Evolutionary conservation across 2,797 vertebrate species (phyloP).

Genomic region (Spheniscus humboldti): DNA sequence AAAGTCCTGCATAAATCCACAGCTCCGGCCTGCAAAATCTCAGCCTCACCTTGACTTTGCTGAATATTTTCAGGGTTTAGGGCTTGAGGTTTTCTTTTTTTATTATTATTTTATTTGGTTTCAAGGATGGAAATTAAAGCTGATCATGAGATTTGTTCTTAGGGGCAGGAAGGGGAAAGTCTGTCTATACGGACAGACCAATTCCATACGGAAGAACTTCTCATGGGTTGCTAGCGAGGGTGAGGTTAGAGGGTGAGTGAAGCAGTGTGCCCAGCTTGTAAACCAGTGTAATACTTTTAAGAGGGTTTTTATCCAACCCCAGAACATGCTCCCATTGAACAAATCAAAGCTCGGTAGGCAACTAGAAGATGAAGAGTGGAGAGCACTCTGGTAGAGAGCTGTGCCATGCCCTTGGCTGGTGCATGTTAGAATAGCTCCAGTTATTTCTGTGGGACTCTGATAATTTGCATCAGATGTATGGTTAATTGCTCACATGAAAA

Average conservation of each 20-base stretch:
- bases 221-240: not conserved
- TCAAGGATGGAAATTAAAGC: not conserved
- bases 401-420: not conserved
- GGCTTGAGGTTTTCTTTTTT: not conserved
- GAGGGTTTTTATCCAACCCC: not conserved
- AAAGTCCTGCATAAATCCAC: conserved; percentile 59
- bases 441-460: not conserved
- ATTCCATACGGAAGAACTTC: not conserved
- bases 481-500: conserved; percentile 6
- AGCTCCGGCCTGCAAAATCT: conserved; percentile 33
- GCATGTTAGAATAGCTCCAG: not conserved
- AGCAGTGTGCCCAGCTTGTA: not conserved
- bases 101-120: not conserved
- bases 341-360: not conserved
- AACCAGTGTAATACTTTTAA: not conserved
- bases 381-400: not conserved
- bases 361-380: not conserved
- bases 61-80: conserved; percentile 15
- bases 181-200: not conserved
- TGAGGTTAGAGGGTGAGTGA: not conserved
- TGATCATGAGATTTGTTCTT: not conserved
- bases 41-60: conserved; percentile 16
- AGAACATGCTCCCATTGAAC: not conserved
- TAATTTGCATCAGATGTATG: not conserved
- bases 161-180: not conserved